phyloP scores from a whole-genome alignment of 2,113 vertebrate species.

The Cavia aperea region DNA sequence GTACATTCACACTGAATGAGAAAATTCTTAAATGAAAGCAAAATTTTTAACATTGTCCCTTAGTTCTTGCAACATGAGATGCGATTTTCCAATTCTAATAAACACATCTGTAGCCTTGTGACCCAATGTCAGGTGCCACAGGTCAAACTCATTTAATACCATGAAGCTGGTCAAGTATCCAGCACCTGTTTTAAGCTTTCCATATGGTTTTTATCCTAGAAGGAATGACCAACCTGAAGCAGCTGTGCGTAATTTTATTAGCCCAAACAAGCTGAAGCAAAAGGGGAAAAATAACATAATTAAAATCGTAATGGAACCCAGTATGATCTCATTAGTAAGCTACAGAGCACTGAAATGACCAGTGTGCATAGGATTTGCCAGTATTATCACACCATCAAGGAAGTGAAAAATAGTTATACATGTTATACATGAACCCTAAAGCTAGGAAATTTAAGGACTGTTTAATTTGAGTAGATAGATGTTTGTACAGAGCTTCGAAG shows the following conservation, averaged over 20 bases:
- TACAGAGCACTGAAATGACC: slow-evolving; percentile 22
- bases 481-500: too few relatives aligned
- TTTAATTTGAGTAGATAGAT: slow-evolving; percentile 37
- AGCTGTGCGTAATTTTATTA: slow-evolving; percentile 54
- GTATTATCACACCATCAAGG: slow-evolving; percentile 26
- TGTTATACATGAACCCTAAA: slow-evolving; percentile 27
- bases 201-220: slow-evolving; percentile 48
- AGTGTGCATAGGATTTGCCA: background rate
- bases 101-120: slow-evolving; percentile 36
- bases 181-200: slow-evolving; percentile 51
- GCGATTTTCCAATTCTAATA: slow-evolving; percentile 33
- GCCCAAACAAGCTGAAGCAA: slow-evolving; percentile 52
- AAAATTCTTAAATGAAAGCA: slow-evolving; percentile 35
- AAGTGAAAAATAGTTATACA: slow-evolving; percentile 33
- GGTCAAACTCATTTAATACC: slow-evolving; percentile 35
- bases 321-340: slow-evolving; percentile 37
- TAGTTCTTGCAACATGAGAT: slow-evolving; percentile 5
- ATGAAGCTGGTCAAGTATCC: slow-evolving; percentile 46
- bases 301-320: slow-evolving; percentile 53
- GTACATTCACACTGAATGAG: background rate
- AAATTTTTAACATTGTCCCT: background rate
- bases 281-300: slow-evolving; percentile 40
- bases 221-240: slow-evolving; percentile 36
- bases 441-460: slow-evolving; percentile 20
- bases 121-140: background rate